Evolutionary conservation across 2,888 invertebrate species (phyloP), one percentile per base, ranked within the genome.

Genomic region (Drosophila subquinaria): DNA sequence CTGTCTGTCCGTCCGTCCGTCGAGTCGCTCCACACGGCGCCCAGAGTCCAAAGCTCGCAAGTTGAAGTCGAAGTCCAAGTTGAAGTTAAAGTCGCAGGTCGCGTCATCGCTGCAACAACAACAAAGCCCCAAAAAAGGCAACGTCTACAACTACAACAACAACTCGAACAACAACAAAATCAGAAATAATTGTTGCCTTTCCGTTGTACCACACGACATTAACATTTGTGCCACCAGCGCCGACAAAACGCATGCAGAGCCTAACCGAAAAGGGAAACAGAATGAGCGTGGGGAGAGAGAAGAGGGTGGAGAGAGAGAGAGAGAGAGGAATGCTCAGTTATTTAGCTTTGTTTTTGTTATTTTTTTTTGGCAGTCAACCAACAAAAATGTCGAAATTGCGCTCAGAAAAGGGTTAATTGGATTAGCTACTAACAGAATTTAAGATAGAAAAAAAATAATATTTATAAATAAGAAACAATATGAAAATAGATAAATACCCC

Each of bases 181-280:
- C 59, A 59, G 60, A 67, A 61, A 70, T 79, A 79, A 75, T 68
- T 50, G 72, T 64, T 63, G 65, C 63, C 50, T 61, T 59, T 71
- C 53, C 57, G 61, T 35, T 27, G 63, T 67, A 73, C 78, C 78
- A 76, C 72, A 73, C 76, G 81, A 81, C 78, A 83, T 78, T 82
- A 81, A 79, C 78, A 81, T 78, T 83, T 83, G 73, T 76, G 83
- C 84, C 82, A 83, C 79, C 72, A 82, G 78, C 76, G 62, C 69
- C 69, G 66, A 71, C 68, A 57, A 69, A 73, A 65, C 69, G 69
- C 65, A 69, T 60, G 69, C 69, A 45, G 61, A 45, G 61, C 23
- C 66, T 15, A 48, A 48, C 10, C 27, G 35, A 53, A 13, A 9
- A 10, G 23, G 20, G 40, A 33, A 1, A 43, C 9, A 38, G 13